Evolutionary conservation across 2,797 vertebrate species (phyloP), one percentile per base, ranked within the genome.

Genomic region (Phrynocephalus vlangalii): DNA sequence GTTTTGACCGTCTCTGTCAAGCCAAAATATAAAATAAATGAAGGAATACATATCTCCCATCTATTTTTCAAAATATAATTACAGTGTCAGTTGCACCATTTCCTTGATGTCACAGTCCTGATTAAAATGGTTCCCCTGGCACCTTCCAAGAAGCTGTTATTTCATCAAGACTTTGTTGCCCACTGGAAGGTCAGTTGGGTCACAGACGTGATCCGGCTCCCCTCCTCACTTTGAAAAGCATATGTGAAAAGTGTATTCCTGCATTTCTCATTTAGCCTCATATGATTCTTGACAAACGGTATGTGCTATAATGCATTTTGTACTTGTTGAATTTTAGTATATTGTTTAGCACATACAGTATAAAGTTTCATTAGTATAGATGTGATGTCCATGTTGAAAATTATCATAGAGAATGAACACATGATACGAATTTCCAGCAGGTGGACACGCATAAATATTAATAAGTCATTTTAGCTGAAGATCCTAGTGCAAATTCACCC

Each of bases 361-460:
- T 30, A 33, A 30, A 44, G 24, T 68, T 33, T 18, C 15, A 30
- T 50, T 72, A 38, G 30, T 72, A 30, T 72, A 20, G 16, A 80
- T 18, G 16, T 16, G 24, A 28, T 79, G n/a, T 20, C 68, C 68
- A 38, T 63, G 30, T 81, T 81, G 44, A 81, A 79, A 86, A 10
- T 28, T 81, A 63, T 63, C 30, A 63, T 33, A 15, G 20, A 83
- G 33, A 28, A 68, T 15, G 5, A 11, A 38, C 2, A 38, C 5
- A 18, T 71, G 52, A n/a, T 86, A 10, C 11, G 30, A 66, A 80
- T 84, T 84, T 83, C 82, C 18, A 72, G 13, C 28, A 83, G 68
- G 50, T 50, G 66, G 52, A 38, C 38, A 66, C 18, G 66, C 79
- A 30, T 66, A 63, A 73, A 63, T 28, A 9, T 28, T 56, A 56